These are phyloP conservation scores for Malurus splendens DNA, from an alignment of 2,797 vertebrate genomes.

Conservation along the genomic window DNA sequence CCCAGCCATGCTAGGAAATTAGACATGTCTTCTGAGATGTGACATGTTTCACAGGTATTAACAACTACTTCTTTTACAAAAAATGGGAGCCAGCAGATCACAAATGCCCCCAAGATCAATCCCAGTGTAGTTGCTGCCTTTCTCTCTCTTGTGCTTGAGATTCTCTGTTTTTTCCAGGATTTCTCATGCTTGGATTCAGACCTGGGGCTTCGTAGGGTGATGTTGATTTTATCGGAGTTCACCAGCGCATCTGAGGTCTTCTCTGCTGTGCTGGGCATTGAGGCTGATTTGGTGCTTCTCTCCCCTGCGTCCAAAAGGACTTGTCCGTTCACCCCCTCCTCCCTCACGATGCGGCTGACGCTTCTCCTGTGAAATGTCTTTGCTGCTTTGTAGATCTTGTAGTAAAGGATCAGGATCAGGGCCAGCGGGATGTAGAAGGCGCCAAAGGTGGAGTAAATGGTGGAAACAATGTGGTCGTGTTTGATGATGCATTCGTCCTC, in stretches of 20 bases:
- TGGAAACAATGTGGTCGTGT: constrained; percentile 88
- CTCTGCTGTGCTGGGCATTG: constrained; percentile 78
- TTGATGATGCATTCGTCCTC: constrained; percentile 90
- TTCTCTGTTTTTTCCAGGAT: constrained; percentile 84
- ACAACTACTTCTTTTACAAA: constrained; percentile 96
- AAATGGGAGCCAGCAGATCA: constrained; percentile 97
- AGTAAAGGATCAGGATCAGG: constrained; percentile 95
- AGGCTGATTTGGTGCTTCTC: constrained; percentile 73
- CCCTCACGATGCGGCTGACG: constrained; percentile 83
- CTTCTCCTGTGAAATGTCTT: constrained; percentile 91
- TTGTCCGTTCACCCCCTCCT: constrained; percentile 85
- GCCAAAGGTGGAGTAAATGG: constrained; percentile 92
- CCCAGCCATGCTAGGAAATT: constrained; percentile 96
- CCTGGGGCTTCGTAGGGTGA: constrained; percentile 70
- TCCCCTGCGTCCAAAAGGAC: constrained; percentile 80
- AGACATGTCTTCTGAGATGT: constrained; percentile 84
- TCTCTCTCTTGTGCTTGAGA: constrained; percentile 88
- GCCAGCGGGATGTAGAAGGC: constrained; percentile 95
- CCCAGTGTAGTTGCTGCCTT: constrained; percentile 93
- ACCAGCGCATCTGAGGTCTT: constrained; percentile 91
- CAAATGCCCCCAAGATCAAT: constrained; percentile 93
- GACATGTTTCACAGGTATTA: constrained; percentile 86
- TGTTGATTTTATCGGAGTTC: constrained; percentile 80
- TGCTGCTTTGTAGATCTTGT: constrained; percentile 95
- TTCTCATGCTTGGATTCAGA: constrained; percentile 79